Evolutionary conservation across 2,113 vertebrate species (phyloP).

Genomic region (Nothoprocta pentlandii): DNA sequence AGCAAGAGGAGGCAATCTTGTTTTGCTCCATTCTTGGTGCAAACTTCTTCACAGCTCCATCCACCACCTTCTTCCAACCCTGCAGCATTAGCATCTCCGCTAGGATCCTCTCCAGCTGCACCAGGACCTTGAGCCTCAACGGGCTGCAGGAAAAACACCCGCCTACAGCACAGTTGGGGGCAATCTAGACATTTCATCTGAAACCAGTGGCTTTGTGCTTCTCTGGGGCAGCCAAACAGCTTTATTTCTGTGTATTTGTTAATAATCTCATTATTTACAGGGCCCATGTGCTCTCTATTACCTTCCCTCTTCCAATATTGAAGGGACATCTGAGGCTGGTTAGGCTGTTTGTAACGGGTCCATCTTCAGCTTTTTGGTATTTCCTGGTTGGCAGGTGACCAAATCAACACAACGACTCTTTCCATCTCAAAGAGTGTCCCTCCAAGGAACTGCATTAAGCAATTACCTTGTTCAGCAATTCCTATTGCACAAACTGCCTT

Average conservation of each 20-base stretch:
- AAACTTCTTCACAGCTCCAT: not conserved
- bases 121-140: not conserved
- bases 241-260: slow-evolving; percentile 28
- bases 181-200: not conserved
- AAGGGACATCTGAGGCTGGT: slow-evolving; percentile 73
- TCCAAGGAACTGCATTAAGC: not conserved
- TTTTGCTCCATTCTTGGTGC: not conserved
- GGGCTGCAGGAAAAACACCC: not conserved
- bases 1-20: not conserved
- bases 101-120: not conserved
- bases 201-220: not conserved
- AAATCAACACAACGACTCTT: not conserved
- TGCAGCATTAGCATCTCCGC: not conserved
- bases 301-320: not conserved
- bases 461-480: not conserved
- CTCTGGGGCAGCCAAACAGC: not conserved
- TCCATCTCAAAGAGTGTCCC: not conserved
- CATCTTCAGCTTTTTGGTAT: slow-evolving; percentile 60
- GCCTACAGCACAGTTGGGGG: not conserved
- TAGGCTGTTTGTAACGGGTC: slow-evolving; percentile 50
- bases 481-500: not conserved
- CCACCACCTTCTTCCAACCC: fast-evolving
- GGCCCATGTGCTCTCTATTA: slow-evolving; percentile 62
- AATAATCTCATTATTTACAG: slow-evolving; percentile 63
- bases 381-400: slow-evolving; percentile 38